phyloP scores from a whole-genome alignment of 2,888 invertebrate genomes.

The Galerucella nymphaeae region DNA sequence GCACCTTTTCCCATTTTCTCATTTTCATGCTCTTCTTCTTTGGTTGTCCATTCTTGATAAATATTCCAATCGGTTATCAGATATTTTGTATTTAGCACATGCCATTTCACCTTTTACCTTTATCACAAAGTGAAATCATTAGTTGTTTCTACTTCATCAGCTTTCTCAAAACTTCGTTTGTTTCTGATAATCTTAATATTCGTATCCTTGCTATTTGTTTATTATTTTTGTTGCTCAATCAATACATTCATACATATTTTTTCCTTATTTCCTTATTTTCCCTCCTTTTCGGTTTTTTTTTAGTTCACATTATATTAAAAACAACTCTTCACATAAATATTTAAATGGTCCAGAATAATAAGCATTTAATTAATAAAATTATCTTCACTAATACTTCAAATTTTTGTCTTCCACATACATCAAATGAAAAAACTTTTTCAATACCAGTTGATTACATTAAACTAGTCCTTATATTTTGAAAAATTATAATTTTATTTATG shows the following conservation, averaged over 20 bases:
- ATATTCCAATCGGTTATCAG: not conserved
- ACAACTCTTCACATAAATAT: too few relatives aligned
- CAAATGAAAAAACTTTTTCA: not conserved
- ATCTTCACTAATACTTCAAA: not conserved
- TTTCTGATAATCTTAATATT: not conserved
- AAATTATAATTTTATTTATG: not conserved
- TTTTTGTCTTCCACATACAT: not conserved
- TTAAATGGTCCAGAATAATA: too few relatives aligned
- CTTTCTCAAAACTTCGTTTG: not conserved
- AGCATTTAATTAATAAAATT: too few relatives aligned
- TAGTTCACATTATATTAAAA: too few relatives aligned
- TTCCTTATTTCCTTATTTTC: too few relatives aligned
- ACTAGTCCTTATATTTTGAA: not conserved
- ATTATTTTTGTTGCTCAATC: not conserved
- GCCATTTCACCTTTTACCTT: too few relatives aligned
- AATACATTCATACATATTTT: too few relatives aligned
- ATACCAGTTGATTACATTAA: not conserved
- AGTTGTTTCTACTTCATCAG: not conserved
- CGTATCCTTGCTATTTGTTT: not conserved
- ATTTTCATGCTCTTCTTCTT: not conserved
- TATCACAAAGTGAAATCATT: not conserved
- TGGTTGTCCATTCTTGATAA: not conserved
- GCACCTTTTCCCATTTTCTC: not conserved
- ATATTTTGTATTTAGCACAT: not conserved
- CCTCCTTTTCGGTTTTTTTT: too few relatives aligned